Evolutionary conservation across 2,113 vertebrate species (phyloP), one percentile per base, ranked within the genome.

Genomic region (Syngnathus scovelli): DNA sequence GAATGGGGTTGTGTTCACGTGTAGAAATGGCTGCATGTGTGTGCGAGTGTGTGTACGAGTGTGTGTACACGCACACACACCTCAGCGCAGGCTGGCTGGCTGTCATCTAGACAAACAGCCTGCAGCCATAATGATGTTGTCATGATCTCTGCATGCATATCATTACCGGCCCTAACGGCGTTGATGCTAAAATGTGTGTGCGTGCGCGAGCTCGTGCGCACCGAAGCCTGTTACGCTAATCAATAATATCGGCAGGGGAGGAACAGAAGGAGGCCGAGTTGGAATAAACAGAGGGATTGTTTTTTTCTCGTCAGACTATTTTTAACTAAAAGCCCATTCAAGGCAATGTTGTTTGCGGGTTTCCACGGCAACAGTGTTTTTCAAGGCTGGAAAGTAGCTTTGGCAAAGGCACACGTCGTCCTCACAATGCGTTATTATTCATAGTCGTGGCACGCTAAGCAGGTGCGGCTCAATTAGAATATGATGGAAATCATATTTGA

Each of bases 121-220:
- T 71, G 66, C 55, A 52, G 85, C 75, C 72, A 69, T 90, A 87
- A 88, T 88, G 87, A 90, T 88, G 85, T 86, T 87, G 86, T 87
- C 86, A 87, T 84, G 82, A 87, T 85, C 83, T 84, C 78, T 86
- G 77, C 81, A 83, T 85, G 86, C 86, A 86, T 86, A 83, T 86
- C 80, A 87, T 86, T 88, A 84, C 66, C 74, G 71, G 78, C 71
- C 74, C 71, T 78, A 76, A 84, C 68, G 51, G 80, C 74, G 75
- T 79, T 61, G 70, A 77, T 81, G 79, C 69, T 69, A 64, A 74
- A 74, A 64, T 7, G 33, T 46, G 71, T 76, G 48, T 64, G 64
- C 67, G 68, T 71, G 64, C 60, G 36, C 59, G 66, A 21, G 19
- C 11, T 3, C 7, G 41, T 44, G 11, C 5, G 41, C 21, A 19